Percentiles rank a stretch among this genome's conserved stretches.
These are phyloP conservation scores for Dicentrarchus labrax DNA, from an alignment of 2,113 vertebrate species.

Conservation along the genomic window DNA sequence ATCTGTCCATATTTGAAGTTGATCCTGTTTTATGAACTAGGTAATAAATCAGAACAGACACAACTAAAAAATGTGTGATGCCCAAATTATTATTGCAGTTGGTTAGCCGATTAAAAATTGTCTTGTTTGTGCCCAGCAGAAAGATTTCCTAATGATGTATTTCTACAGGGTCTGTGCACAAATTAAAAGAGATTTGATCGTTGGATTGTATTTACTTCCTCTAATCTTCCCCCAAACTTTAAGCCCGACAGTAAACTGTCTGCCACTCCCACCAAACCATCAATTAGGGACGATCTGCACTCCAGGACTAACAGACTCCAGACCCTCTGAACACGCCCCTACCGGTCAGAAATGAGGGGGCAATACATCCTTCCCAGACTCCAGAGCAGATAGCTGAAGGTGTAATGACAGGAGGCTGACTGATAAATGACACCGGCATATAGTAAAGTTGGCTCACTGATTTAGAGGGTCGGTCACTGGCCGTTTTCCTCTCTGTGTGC, in stretches of 20 bases:
- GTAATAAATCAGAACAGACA: neutral
- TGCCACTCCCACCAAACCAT: constrained; percentile 28
- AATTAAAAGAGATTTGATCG: neutral
- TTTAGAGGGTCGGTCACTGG: neutral
- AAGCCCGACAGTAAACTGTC: neutral
- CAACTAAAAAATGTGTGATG: neutral
- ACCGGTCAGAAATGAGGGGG: constrained; percentile 8
- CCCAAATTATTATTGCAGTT: too few relatives aligned
- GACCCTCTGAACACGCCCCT: constrained; percentile 33
- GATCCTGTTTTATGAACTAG: too few relatives aligned
- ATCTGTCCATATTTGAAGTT: neutral
- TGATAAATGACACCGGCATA: constrained; percentile 23
- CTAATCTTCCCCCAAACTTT: constrained; percentile 15
- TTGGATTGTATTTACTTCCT: neutral
- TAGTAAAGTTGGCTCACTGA: constrained; percentile 8
- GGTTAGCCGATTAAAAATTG: neutral
- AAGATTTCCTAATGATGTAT: neutral
- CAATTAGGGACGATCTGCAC: constrained; percentile 12
- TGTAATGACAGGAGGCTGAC: constrained; percentile 31
- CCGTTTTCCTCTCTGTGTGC: neutral
- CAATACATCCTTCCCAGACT: neutral
- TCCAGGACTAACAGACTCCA: constrained; percentile 5
- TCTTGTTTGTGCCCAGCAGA: neutral
- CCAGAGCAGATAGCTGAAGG: constrained; percentile 16
- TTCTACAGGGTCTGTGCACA: neutral